phyloP scores from a whole-genome alignment of 2,113 vertebrate genomes.

The Dolichotis patagonum region DNA sequence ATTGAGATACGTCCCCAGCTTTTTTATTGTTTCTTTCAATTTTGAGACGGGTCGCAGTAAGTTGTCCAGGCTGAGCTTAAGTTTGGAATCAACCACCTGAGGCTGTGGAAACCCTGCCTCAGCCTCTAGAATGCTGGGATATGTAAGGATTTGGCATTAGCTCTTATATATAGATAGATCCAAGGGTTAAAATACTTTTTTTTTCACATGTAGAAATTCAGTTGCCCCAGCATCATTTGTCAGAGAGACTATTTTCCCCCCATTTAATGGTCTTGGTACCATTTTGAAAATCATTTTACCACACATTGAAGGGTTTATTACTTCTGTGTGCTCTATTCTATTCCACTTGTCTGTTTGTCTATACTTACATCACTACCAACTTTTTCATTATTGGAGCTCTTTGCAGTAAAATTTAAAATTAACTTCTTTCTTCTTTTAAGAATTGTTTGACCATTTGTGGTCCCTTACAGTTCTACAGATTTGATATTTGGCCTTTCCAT shows the following conservation, averaged over 20 bases:
- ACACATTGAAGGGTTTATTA: not conserved
- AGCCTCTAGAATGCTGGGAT: not conserved
- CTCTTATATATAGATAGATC: not conserved
- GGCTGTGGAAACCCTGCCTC: too few species aligned
- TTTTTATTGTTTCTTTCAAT: not conserved
- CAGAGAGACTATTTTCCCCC: not conserved
- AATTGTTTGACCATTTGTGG: not conserved
- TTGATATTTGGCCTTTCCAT: not conserved
- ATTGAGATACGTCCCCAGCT: not conserved
- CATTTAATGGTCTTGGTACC: not conserved
- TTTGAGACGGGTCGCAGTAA: not conserved
- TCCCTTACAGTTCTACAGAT: not conserved
- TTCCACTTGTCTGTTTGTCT: not conserved
- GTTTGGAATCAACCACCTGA: not conserved
- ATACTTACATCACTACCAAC: not conserved
- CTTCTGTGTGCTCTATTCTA: not conserved
- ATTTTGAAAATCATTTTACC: not conserved
- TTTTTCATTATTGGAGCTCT: not conserved
- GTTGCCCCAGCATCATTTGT: not conserved
- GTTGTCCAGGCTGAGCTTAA: not conserved
- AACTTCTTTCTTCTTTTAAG: not conserved
- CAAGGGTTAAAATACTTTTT: not conserved
- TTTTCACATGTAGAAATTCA: not conserved
- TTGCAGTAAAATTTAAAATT: not conserved
- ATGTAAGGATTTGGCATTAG: not conserved